Evolutionary conservation across 1,140 invertebrate species (phyloP).

Genomic region (Drosophila baimaii): DNA sequence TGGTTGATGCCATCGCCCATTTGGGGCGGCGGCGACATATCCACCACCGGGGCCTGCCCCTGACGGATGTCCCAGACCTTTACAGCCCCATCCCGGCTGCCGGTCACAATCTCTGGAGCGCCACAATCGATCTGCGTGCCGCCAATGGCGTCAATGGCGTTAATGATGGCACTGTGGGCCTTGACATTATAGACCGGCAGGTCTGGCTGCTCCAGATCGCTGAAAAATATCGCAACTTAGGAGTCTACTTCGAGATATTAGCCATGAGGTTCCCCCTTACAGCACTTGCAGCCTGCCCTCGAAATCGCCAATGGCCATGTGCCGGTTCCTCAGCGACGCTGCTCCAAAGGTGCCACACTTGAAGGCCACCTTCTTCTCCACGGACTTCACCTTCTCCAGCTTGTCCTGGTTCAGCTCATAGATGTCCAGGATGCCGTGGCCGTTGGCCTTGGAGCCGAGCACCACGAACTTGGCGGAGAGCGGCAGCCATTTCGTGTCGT

Average conservation of each 20-base stretch:
- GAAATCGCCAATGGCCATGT: constrained; percentile 96
- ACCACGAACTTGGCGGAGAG: constrained; percentile 95
- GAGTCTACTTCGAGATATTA: background rate
- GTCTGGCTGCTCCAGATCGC: constrained; percentile 91
- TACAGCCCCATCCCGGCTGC: constrained; percentile 95
- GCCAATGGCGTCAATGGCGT: constrained; percentile 96
- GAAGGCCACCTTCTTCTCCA: constrained; percentile 92
- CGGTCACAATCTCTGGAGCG: constrained; percentile 97
- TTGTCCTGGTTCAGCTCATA: constrained; percentile 92
- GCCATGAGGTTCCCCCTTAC: constrained; percentile 83
- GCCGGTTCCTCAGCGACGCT: constrained; percentile 90
- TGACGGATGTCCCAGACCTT: constrained; percentile 98
- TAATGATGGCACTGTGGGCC: constrained; percentile 95
- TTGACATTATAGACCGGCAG: constrained; percentile 92
- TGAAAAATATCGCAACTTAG: constrained; percentile 82
- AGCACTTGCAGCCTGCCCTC: constrained; percentile 93
- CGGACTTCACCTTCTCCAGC: constrained; percentile 89
- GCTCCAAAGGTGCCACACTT: constrained; percentile 97
- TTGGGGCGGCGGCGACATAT: constrained; percentile 90
- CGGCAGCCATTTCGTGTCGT: constrained; percentile 97
- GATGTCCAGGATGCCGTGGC: constrained; percentile 94
- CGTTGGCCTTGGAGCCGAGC: constrained; percentile 93
- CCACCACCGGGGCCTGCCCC: constrained; percentile 93
- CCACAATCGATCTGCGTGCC: constrained; percentile 93
- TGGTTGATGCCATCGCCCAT: constrained; percentile 87